These are phyloP conservation scores for Anthopleura sola DNA, from an alignment of 64 coral and sea anemone species.

Conservation along the genomic window DNA sequence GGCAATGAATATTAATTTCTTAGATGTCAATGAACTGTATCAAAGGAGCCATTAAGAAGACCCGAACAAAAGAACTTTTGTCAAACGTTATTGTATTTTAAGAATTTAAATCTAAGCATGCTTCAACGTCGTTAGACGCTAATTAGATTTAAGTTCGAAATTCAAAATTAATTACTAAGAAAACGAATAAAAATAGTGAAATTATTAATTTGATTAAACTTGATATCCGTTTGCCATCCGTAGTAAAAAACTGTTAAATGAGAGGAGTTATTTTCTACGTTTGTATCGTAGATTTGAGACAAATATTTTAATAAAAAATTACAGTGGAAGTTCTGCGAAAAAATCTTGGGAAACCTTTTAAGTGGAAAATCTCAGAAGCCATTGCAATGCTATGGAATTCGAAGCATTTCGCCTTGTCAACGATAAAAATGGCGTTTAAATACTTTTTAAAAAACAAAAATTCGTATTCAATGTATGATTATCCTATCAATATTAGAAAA, in stretches of 20 bases:
- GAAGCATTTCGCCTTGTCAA: too few species aligned
- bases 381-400: too few species aligned
- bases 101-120: slow-evolving; percentile 4
- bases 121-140: not conserved
- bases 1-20: not conserved
- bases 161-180: not conserved
- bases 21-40: not conserved
- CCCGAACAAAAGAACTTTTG: slow-evolving; percentile 6
- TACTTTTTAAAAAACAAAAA: too few species aligned
- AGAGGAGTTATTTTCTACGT: too few species aligned
- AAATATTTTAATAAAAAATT: too few species aligned
- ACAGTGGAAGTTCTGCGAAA: too few species aligned
- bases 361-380: too few species aligned
- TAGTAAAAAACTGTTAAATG: not conserved
- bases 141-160: not conserved
- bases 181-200: not conserved
- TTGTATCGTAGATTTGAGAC: too few species aligned
- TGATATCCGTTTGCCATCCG: not conserved
- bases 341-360: too few species aligned
- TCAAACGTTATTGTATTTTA: not conserved
- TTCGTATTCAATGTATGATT: too few species aligned
- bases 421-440: too few species aligned
- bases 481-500: too few species aligned
- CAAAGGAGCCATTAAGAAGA: not conserved
- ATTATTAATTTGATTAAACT: not conserved